These are phyloP conservation scores for Chrysina gloriosa DNA, from an alignment of 2,888 invertebrate genomes.

Conservation along the genomic window DNA sequence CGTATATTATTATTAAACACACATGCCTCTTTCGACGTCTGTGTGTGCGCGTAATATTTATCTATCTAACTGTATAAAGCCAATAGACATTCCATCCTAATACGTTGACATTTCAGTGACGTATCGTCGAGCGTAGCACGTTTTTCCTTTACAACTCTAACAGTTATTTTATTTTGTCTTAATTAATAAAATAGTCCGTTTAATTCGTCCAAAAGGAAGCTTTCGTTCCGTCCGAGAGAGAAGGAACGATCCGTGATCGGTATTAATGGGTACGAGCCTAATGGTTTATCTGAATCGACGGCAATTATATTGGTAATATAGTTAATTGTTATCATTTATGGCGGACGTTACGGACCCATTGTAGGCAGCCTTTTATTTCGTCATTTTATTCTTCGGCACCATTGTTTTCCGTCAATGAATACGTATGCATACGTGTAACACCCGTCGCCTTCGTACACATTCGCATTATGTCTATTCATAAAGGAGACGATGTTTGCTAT, in stretches of 20 bases:
- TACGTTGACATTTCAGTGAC: conserved; percentile 29
- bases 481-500: conserved; percentile 8
- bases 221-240: conserved; percentile 1
- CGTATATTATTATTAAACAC: too few relatives aligned
- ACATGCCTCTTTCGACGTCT: too few relatives aligned
- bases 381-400: conserved; percentile 6
- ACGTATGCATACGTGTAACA: not conserved
- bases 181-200: conserved; percentile 26
- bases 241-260: not conserved
- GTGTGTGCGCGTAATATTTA: conserved; percentile 1
- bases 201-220: conserved; percentile 22
- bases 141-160: conserved; percentile 25
- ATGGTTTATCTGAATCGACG: conserved; percentile 35
- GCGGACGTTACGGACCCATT: conserved; percentile 12
- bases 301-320: conserved; percentile 35
- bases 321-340: conserved; percentile 37
- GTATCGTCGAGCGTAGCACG: conserved; percentile 16
- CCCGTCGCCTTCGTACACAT: not conserved
- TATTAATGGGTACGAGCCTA: conserved; percentile 27
- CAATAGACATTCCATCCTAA: conserved; percentile 23
- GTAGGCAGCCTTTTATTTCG: conserved; percentile 16
- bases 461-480: conserved; percentile 1
- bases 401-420: conserved; percentile 28
- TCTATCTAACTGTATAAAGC: conserved; percentile 27
- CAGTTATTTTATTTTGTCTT: conserved; percentile 26